Base-by-base conservation (phyloP, 2,888 invertebrate genomes). In the Tanytarsus gracilentus region DNA sequence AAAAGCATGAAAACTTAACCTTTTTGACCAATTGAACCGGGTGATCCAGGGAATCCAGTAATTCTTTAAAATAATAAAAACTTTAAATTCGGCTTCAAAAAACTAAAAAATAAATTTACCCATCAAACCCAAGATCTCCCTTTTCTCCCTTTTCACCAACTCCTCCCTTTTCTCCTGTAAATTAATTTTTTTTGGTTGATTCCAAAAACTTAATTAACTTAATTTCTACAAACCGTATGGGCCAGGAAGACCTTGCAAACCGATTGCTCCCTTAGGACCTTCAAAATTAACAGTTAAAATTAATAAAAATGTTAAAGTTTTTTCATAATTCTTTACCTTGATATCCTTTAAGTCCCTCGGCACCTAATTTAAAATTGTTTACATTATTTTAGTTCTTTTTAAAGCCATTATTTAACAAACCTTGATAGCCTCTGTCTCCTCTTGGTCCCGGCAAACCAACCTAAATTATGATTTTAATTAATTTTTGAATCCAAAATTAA, bases 191-290 rank as follows among this genome's bases (percentile, higher is more conserved):
- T 14, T 18, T 16, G 7, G 9, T 44, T 11, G 14, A 21, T 18
- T 6, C 21, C 16, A 14, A 5, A 14, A 14, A 39, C 5, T 9
- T 5, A n/a, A 61, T 69, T 69, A 8, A n/a, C n/a, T n/a, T n/a
- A n/a, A n/a, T n/a, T n/a, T n/a, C n/a, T n/a, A n/a, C n/a, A n/a
- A n/a, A 4, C 65, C 66, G 49, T 59, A 25, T 14, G 72, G 66
- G 44, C 84, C 84, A 18, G 77, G 72, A 2, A 69, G 65, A 52
- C 86, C 86, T 55, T 76, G 73, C 44, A 68, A 65, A 53, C 86
- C 86, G 55, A 81, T 79, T 11, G 72, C 68, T 64, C 86, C 86
- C 66, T 78, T 76, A 16, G 76, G 72, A 39, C 86, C 86, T 33
- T 81, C 77, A 64, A 80, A 82, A 63, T 11, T 11, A 40, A 16